These are phyloP conservation scores for Corella eumyota DNA, from an alignment of 23 tunicate species.

Conservation along the genomic window DNA sequence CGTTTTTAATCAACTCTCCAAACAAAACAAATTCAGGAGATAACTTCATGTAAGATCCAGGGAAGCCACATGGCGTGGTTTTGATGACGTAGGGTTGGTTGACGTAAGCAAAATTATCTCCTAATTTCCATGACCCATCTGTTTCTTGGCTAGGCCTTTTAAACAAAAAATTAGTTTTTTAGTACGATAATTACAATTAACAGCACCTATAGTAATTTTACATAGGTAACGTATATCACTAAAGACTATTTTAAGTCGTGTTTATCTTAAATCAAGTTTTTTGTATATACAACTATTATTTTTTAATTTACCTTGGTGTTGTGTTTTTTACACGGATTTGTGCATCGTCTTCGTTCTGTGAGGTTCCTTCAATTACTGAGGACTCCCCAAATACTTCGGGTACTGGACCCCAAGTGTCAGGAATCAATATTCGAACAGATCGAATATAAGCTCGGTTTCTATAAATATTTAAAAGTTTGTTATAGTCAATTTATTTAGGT, in stretches of 20 bases:
- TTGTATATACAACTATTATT: no score
- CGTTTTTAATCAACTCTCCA: constrained; percentile 23
- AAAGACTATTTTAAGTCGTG: no score
- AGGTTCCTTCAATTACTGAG: background rate
- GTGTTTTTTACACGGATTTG: constrained; percentile 36
- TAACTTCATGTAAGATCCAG: constrained; percentile 62
- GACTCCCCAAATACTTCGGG: constrained; percentile 14
- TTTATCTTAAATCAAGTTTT: no score
- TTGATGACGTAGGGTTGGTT: constrained; percentile 74
- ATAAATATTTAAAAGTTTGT: constrained; percentile 1
- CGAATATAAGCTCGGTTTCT: constrained; percentile 64
- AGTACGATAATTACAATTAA: no score
- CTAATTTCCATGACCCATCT: constrained; percentile 30
- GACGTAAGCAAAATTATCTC: constrained; percentile 40
- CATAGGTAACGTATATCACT: no score
- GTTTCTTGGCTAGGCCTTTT: constrained; percentile 3
- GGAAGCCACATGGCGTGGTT: constrained; percentile 85
- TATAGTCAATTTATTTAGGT: no score
- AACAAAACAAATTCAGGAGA: constrained; percentile 76
- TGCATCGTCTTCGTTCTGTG: constrained; percentile 5
- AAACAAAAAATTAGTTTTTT: no score
- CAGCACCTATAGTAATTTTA: no score
- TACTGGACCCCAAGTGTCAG: constrained; percentile 46
- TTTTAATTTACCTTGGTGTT: constrained; percentile 56
- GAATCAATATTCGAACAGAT: constrained; percentile 34